A percentile compares a stretch with the other conserved stretches of the same genome.
Conservation (phyloP, 2,797 vertebrate genomes). For the Spinibarbus caldwelli region DNA sequence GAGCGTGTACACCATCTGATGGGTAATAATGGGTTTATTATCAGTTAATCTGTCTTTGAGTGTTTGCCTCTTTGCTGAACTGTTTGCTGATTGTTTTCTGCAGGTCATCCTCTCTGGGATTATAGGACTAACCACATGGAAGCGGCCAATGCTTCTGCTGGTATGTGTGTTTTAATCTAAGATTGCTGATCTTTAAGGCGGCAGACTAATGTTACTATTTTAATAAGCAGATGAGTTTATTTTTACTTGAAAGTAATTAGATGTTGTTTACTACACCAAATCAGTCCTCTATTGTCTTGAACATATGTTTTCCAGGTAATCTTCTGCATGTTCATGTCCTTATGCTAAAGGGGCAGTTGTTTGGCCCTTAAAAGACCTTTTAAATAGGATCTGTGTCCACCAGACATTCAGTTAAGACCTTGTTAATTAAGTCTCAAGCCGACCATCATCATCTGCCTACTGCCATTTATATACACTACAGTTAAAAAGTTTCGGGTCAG, state of each 20-base stretch:
- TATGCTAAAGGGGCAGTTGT: background rate
- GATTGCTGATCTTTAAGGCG: background rate
- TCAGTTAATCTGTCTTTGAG: constrained; percentile 33
- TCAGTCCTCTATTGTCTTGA: background rate
- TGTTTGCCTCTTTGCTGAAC: constrained; percentile 32
- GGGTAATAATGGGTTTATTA: background rate
- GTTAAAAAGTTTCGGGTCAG: background rate
- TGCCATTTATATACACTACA: background rate
- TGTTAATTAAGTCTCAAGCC: constrained; percentile 27
- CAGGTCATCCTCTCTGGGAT: constrained; percentile 90
- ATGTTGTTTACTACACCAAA: background rate
- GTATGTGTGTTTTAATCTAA: constrained; percentile 73
- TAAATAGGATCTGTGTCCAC: constrained; percentile 6
- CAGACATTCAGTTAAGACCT: constrained; percentile 2
- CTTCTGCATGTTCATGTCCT: background rate
- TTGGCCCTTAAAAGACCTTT: constrained; percentile 5
- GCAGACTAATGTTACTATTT: background rate
- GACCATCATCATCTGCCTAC: constrained; percentile 4
- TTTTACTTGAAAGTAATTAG: background rate
- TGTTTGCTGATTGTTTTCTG: constrained; percentile 59
- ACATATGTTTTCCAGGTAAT: constrained; percentile 2
- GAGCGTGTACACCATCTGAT: constrained; percentile 11
- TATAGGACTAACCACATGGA: constrained; percentile 86
- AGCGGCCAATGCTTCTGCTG: constrained; percentile 80
- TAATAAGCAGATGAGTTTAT: background rate